phyloP scores from a whole-genome alignment of 2,888 invertebrate genomes.

The Incurvaria masculella region DNA sequence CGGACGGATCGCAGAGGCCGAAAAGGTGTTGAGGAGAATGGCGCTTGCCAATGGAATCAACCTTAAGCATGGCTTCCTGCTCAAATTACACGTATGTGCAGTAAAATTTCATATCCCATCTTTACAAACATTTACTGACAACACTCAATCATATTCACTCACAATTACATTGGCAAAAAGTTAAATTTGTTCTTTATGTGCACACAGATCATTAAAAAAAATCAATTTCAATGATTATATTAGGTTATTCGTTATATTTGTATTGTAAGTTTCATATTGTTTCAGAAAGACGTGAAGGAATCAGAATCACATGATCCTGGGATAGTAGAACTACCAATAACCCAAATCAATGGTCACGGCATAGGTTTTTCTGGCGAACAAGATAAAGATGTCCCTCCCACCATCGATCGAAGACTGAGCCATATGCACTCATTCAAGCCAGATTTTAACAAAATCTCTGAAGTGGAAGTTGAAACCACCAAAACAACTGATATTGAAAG shows the following conservation, averaged over 20 bases:
- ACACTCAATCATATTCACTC: too few species aligned
- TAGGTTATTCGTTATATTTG: not conserved
- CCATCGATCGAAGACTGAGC: slow-evolving; percentile 34
- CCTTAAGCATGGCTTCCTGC: slow-evolving; percentile 56
- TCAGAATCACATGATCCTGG: slow-evolving; percentile 30
- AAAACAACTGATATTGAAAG: slow-evolving; percentile 26
- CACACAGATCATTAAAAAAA: not conserved
- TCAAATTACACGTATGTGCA: slow-evolving; percentile 48
- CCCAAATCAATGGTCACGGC: slow-evolving; percentile 28
- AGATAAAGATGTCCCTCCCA: slow-evolving; percentile 23
- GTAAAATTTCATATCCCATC: not conserved
- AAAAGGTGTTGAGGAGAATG: slow-evolving; percentile 59
- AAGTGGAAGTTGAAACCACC: slow-evolving; percentile 22
- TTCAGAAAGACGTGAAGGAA: slow-evolving; percentile 39
- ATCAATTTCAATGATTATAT: not conserved
- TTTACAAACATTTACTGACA: too few species aligned
- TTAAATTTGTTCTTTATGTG: not conserved
- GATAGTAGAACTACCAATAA: slow-evolving; percentile 24
- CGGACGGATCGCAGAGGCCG: slow-evolving; percentile 63
- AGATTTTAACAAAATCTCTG: slow-evolving; percentile 27
- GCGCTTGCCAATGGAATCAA: slow-evolving; percentile 59
- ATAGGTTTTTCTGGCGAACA: slow-evolving; percentile 18
- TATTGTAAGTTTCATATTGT: slow-evolving; percentile 9
- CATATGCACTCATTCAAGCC: slow-evolving; percentile 41
- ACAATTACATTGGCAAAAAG: too few species aligned